Conservation (phyloP, 92 coral and sea anemone genomes). For the Ricordea florida region DNA sequence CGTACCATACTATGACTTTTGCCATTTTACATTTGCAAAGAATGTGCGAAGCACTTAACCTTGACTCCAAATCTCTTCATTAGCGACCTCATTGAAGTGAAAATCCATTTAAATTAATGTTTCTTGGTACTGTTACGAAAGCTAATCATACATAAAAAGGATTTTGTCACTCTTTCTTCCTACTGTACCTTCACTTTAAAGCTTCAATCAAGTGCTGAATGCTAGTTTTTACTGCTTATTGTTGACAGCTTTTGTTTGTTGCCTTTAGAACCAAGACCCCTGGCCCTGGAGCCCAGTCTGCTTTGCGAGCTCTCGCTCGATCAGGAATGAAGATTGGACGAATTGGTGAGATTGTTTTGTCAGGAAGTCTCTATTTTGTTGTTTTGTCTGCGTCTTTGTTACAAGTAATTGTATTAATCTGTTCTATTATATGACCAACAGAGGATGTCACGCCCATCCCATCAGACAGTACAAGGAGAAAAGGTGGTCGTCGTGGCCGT, state of each 20-base stretch:
- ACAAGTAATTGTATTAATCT: background rate
- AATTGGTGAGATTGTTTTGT: constrained; percentile 69
- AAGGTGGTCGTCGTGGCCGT: constrained; percentile 99
- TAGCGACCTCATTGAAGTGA: too few species aligned
- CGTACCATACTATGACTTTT: too few species aligned
- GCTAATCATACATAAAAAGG: too few species aligned
- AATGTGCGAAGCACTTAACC: too few species aligned
- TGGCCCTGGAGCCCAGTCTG: constrained; percentile 99
- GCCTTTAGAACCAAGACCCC: constrained; percentile 93
- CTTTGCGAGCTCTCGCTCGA: constrained; percentile 95
- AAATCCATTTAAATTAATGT: too few species aligned
- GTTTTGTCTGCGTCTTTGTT: background rate
- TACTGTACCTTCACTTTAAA: too few species aligned
- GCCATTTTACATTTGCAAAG: too few species aligned
- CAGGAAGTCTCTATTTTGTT: background rate
- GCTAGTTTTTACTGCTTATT: too few species aligned
- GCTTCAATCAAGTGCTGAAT: too few species aligned
- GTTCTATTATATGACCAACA: constrained; percentile 20
- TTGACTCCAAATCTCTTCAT: too few species aligned
- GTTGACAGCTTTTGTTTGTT: background rate
- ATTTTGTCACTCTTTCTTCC: too few species aligned
- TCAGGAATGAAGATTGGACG: constrained; percentile 99
- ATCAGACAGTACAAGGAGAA: constrained; percentile 98
- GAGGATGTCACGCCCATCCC: constrained; percentile 99
- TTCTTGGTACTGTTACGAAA: too few species aligned